Conservation (phyloP, 2,888 invertebrate genomes). For the Euphydryas editha region DNA sequence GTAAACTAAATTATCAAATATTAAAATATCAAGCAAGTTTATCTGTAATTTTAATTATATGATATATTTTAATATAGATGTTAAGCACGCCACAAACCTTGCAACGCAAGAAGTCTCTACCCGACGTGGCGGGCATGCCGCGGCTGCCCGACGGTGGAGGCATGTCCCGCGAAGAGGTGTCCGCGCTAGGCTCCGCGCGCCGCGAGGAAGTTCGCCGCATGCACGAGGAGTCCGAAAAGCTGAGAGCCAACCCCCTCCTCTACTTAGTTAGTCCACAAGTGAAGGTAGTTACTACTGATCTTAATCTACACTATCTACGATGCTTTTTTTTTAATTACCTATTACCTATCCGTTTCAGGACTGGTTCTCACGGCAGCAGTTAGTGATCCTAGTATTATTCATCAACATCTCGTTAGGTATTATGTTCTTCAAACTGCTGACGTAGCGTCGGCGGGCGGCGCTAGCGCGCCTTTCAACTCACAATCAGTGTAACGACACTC, state of each 20-base stretch:
- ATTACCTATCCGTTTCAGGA: constrained; percentile 85
- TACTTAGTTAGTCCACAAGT: constrained; percentile 98
- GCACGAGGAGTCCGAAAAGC: constrained; percentile 95
- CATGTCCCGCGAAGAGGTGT: constrained; percentile 98
- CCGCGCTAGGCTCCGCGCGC: constrained; percentile 95
- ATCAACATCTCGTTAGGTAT: constrained; percentile 97
- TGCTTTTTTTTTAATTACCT: neutral
- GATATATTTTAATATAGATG: constrained; percentile 87
- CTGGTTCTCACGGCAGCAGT: constrained; percentile 98
- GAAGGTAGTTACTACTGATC: constrained; percentile 85
- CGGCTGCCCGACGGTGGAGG: constrained; percentile 89
- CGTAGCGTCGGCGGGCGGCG: constrained; percentile 90
- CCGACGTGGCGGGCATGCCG: constrained; percentile 95
- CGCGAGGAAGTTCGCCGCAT: constrained; percentile 97
- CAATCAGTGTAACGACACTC: constrained; percentile 54
- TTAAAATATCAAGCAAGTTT: neutral
- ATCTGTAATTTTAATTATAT: neutral
- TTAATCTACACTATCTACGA: neutral
- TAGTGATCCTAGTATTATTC: constrained; percentile 96
- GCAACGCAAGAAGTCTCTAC: constrained; percentile 97
- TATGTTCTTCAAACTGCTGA: constrained; percentile 97
- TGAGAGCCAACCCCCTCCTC: constrained; percentile 96
- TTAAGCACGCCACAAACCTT: constrained; percentile 90
- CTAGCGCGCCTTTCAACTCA: constrained; percentile 61
- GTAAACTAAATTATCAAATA: neutral